Base-by-base conservation (phyloP, 2,113 vertebrate genomes). In the Toxostoma redivivum region DNA sequence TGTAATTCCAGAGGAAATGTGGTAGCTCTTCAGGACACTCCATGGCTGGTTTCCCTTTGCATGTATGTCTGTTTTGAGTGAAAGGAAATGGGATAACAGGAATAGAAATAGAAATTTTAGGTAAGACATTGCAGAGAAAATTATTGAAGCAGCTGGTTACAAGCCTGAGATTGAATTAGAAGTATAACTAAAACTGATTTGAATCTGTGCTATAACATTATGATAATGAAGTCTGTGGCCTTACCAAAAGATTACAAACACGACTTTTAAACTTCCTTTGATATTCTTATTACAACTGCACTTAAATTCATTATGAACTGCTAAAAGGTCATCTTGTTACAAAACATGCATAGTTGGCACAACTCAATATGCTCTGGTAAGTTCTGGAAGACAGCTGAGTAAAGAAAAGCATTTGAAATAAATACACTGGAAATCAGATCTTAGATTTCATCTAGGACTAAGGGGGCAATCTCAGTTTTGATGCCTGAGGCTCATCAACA, bases 221-320 rank as follows among this genome's bases (percentile, higher is more conserved):
- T 83, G 72, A 57, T 86, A 93, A 94, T 81, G 69, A 96, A 90
- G 48, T 67, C 81, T 37, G 31, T 71, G 70, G 88, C 86, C 70
- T 84, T 81, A 86, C 42, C 42, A 65, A 84, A 91, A 70, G 77
- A 84, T 69, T 78, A 81, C 71, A 86, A 86, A 90, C 15, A 70
- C 48, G 40, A 76, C 53, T 81, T 81, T 76, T 78, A 69, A 90
- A 66, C 47, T 58, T n/a, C 22, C 12, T 78, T 60, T 95, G 56
- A 86, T 71, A 79, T 81, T 92, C 88, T 44, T 81, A 76, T 91
- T 95, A 53, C 44, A 78, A 56, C 27, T 71, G 38, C 82, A 62
- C 79, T 91, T 95, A 92, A 86, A 88, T 84, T 95, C 88, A 83
- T 85, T 94, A 86, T 51, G 86, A 88, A 40, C 48, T 81, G 15